Evolutionary conservation across 2,888 invertebrate species (phyloP), one percentile per base, ranked within the genome.

Genomic region (Agriopis aurantiaria): DNA sequence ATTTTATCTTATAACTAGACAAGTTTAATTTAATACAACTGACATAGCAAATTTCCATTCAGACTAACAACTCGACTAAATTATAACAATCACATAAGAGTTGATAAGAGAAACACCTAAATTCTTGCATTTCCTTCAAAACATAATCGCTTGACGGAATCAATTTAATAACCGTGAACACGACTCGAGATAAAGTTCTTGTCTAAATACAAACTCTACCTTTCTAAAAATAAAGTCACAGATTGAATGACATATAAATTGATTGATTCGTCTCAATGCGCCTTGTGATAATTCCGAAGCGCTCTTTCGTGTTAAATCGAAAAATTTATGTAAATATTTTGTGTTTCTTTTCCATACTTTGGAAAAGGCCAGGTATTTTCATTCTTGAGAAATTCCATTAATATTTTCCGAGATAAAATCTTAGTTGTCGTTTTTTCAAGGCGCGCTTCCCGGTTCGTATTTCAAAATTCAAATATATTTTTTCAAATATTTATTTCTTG

Each of bases 281-380:
- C 76, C 73, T 69, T 64, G 73, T 69, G 76, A 80, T 82, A 80
- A 78, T 73, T 78, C 77, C 78, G 71, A 78, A 65, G 76, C 76
- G 74, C 80, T 77, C 76, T 84, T 84, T 85, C 80, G 81, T 79
- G 81, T 81, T 77, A 78, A 82, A 82, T 83, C 76, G 78, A 75
- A 83, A 80, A 82, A 75, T 78, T 69, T 82, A 81, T 78, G 80
- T 75, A 80, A 82, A 84, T 77, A 80, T 78, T 78, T 75, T 68
- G 69, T 69, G 58, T 70, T 71, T 61, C 59, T 59, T 62, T 68
- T 51, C 33, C 45, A 65, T 60, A 66, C 23, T 55, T 69, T 59
- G 11, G 8, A 60, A 41, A 49, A 9, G 43, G 46, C 46, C 10
- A 41, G 46, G 41, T 58, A 40, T 40, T 57, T 57, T 52, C 57